A percentile compares a stretch with the other conserved stretches of the same genome.
These are phyloP conservation scores for Bilobella aurantiaca DNA, from an alignment of 1,140 invertebrate species.

Conservation along the genomic window DNA sequence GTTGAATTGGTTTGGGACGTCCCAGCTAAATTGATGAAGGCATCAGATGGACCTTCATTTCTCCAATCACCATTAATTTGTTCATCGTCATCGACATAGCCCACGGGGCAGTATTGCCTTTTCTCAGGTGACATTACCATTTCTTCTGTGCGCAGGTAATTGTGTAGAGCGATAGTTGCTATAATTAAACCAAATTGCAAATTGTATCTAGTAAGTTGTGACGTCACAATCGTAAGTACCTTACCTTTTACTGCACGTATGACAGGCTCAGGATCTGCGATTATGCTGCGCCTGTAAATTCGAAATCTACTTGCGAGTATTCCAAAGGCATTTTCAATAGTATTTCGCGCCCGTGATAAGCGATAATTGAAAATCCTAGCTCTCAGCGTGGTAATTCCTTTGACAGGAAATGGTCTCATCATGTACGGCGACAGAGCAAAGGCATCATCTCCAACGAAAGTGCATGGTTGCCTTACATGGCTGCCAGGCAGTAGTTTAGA, in stretches of 20 bases:
- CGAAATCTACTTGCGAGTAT: slow-evolving; percentile 41
- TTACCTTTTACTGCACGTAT: too few species aligned
- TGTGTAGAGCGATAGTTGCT: slow-evolving; percentile 5
- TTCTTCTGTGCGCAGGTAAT: background rate
- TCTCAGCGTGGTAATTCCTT: background rate
- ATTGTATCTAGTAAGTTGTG: background rate
- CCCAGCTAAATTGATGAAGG: background rate
- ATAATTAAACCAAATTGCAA: background rate
- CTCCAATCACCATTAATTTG: background rate
- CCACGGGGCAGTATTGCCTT: background rate
- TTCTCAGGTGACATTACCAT: background rate
- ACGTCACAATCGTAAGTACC: too few species aligned
- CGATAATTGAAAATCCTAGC: slow-evolving; percentile 21
- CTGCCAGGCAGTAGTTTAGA: slow-evolving; percentile 17
- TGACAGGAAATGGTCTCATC: slow-evolving; percentile 40
- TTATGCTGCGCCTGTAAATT: slow-evolving; percentile 20
- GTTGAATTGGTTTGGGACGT: background rate
- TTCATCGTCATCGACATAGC: background rate
- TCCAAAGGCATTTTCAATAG: slow-evolving; percentile 47
- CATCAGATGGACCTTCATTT: background rate
- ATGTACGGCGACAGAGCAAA: slow-evolving; percentile 36
- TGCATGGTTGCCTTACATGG: slow-evolving; percentile 11
- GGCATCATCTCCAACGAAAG: slow-evolving; percentile 36
- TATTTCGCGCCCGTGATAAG: slow-evolving; percentile 37
- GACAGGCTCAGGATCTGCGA: too few species aligned